A percentile compares a stretch with the other conserved stretches of the same genome.
These are phyloP conservation scores for Tolmerus cingulatus DNA, from an alignment of 2,888 invertebrate species.

Conservation along the genomic window DNA sequence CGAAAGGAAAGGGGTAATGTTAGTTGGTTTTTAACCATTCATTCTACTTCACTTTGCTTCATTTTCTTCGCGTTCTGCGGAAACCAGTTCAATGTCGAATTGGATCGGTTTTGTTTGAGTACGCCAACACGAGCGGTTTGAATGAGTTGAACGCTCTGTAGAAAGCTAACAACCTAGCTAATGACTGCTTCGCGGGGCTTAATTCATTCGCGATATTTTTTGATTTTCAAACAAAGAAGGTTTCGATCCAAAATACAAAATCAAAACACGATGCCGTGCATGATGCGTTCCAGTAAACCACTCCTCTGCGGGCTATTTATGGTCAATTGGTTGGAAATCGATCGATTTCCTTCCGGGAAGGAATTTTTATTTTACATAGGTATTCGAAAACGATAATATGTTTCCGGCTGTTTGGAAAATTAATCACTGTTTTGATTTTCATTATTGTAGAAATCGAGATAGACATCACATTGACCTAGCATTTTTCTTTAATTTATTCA, in stretches of 20 bases:
- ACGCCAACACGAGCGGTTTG: background rate
- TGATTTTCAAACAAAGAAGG: background rate
- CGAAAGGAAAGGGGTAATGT: constrained; percentile 20
- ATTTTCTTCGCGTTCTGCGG: background rate
- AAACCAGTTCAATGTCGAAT: constrained; percentile 36
- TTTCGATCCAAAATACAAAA: background rate
- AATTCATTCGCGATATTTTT: constrained; percentile 10
- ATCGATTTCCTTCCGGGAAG: background rate
- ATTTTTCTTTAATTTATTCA: background rate
- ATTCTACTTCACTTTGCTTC: background rate
- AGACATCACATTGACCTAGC: background rate
- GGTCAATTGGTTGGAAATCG: background rate
- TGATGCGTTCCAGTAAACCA: background rate
- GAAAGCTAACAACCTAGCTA: background rate
- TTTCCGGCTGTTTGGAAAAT: background rate
- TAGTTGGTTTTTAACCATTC: background rate
- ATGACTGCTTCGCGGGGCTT: background rate
- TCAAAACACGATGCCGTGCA: background rate
- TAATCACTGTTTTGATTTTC: background rate
- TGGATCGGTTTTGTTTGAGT: background rate
- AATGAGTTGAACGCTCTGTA: background rate
- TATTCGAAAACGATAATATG: background rate
- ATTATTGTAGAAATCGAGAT: background rate
- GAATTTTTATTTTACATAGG: background rate
- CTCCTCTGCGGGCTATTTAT: background rate